A percentile compares a stretch with the other conserved stretches of the same genome.
These are phyloP conservation scores for Plecturocebus donacophilus DNA, from an alignment of 2,113 vertebrate species.

Conservation along the genomic window DNA sequence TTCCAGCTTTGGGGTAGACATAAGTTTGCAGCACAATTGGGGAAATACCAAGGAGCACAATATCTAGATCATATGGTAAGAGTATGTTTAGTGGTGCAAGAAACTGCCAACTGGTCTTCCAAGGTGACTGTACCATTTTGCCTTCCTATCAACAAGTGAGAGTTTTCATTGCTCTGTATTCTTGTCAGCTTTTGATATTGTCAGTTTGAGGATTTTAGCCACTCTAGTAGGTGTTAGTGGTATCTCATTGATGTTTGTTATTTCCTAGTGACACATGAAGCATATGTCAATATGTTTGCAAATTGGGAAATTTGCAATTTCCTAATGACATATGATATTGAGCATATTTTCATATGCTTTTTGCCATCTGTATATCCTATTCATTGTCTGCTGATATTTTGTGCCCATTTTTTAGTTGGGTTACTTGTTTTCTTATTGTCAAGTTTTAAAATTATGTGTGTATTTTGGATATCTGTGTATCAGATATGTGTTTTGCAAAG, in stretches of 20 bases:
- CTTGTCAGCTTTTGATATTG: not conserved
- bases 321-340: not conserved
- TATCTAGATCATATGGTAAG: not conserved
- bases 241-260: not conserved
- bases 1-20: not conserved
- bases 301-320: too few relatives aligned
- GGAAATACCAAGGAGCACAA: not conserved
- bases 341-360: not conserved
- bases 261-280: not conserved
- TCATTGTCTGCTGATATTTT: not conserved
- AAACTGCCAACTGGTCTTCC: not conserved
- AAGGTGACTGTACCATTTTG: not conserved
- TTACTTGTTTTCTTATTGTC: not conserved
- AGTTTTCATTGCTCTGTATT: not conserved
- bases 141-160: not conserved
- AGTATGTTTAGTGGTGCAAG: not conserved
- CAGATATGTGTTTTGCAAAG: not conserved
- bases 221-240: not conserved
- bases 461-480: not conserved
- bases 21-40: not conserved
- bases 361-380: not conserved
- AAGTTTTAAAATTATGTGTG: not conserved
- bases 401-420: not conserved
- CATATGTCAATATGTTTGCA: too few relatives aligned
- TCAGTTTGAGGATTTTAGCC: not conserved